These are phyloP conservation scores for Aleiodes testaceus DNA, from an alignment of 2,888 invertebrate genomes.

Conservation along the genomic window DNA sequence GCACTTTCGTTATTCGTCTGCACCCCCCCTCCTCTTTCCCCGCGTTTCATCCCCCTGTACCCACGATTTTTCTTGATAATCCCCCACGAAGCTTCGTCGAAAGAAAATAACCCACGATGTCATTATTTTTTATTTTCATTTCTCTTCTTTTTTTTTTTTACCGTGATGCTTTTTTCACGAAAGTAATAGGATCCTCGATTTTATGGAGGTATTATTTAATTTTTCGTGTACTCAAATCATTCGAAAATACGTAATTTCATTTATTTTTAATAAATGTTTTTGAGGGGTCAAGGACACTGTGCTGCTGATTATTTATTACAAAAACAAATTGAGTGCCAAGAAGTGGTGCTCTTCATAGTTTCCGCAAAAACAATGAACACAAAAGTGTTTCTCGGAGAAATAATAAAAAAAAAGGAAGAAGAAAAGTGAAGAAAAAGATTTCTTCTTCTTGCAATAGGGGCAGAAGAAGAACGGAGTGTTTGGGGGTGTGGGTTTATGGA, in stretches of 20 bases:
- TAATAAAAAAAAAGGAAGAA: conserved; percentile 13
- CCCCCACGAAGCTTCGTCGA: conserved; percentile 40
- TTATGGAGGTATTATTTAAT: too few species aligned
- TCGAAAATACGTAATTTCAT: too few species aligned
- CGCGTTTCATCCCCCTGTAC: conserved; percentile 44
- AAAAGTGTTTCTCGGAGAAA: neutral
- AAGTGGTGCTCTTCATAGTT: too few species aligned
- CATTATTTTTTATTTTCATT: conserved; percentile 21
- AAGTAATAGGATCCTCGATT: too few species aligned
- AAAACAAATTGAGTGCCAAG: conserved; percentile 3
- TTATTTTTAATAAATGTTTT: too few species aligned
- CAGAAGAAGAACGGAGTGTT: neutral
- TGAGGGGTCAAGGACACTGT: conserved; percentile 17
- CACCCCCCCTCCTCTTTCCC: conserved; percentile 39
- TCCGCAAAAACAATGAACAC: neutral
- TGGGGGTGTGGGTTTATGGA: conserved; percentile 51
- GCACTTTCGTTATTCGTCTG: conserved; percentile 28
- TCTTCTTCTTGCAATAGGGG: neutral
- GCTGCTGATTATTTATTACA: neutral
- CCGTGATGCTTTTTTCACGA: neutral
- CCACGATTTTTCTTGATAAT: conserved; percentile 55
- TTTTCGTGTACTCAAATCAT: too few species aligned
- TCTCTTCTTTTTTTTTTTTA: neutral
- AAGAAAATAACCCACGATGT: conserved; percentile 28
- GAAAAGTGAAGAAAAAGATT: conserved; percentile 16